Base-by-base conservation (phyloP, 2,797 vertebrate genomes). In the Mus caroli region DNA sequence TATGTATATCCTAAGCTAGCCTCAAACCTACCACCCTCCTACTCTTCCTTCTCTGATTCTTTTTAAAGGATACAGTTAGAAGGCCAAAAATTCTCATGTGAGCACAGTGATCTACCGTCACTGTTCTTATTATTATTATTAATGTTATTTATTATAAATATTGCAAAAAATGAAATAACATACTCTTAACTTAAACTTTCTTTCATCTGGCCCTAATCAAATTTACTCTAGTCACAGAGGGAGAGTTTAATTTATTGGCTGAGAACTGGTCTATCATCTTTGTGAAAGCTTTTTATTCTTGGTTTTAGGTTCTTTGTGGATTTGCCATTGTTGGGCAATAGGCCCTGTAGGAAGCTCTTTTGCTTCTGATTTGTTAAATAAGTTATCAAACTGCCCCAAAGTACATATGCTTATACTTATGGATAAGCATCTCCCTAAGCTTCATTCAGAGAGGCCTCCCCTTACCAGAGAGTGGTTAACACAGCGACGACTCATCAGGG, bases 121-220 rank as follows among this genome's bases (percentile, higher is more conserved):
- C 11, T 73, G 13, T 78, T 60, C 37, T 88, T 12, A 37, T 78
- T 85, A 73, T 71, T 78, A 73, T 76, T 83, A 24, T 52, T 71
- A 20, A 69, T 7, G 89, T 87, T 69, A 58, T 73, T 77, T 94
- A 91, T 73, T 90, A 26, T 80, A 86, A 96, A 87, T 26, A 83
- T 83, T 73, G 24, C 22, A 78, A 90, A 97, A 90, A 76, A 22
- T 64, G 13, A 96, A 92, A 20, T 20, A 82, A 1, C 11, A 78
- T 7, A n/a, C 14, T 91, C 58, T 73, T 87, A 77, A 64, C 14
- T 64, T 76, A 4, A 77, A 64, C 9, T 82, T 90, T 92, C 50
- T 95, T 56, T 50, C 1, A 77, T 58, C 20, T 94, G 8, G 6
- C 95, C 34, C 40, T 34, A 89, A 94, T 52, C 40, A 95, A 73